Conservation (phyloP, 1,140 invertebrate genomes). For the Diploscapter pachys region DNA sequence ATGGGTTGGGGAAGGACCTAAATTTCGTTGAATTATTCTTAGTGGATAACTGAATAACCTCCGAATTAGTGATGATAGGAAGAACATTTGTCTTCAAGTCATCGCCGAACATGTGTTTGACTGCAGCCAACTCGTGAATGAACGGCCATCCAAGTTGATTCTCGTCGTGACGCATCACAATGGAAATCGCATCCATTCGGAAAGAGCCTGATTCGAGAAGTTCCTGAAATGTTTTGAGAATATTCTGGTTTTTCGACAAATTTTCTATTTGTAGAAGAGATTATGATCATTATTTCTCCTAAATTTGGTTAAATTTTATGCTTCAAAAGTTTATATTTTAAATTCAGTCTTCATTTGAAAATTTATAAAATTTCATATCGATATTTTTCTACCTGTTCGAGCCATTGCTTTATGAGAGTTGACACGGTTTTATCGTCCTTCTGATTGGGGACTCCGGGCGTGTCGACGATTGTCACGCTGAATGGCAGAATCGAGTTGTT, state of each 20-base stretch:
- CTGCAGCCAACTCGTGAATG: slow-evolving; percentile 33
- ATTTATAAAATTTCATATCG: neutral
- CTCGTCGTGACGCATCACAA: slow-evolving; percentile 33
- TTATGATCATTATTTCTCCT: too few relatives aligned
- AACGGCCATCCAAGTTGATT: slow-evolving; percentile 33
- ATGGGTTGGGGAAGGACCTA: slow-evolving; percentile 30
- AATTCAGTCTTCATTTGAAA: neutral
- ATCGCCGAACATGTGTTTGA: slow-evolving; percentile 38
- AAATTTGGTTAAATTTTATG: neutral
- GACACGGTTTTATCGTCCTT: slow-evolving; percentile 32
- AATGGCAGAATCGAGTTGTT: slow-evolving; percentile 36
- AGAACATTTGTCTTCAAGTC: slow-evolving; percentile 37
- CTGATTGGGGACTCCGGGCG: slow-evolving; percentile 27
- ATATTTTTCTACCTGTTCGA: slow-evolving; percentile 21
- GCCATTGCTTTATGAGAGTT: slow-evolving; percentile 30
- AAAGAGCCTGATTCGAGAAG: slow-evolving; percentile 26
- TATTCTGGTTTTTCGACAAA: neutral
- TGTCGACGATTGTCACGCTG: slow-evolving; percentile 33
- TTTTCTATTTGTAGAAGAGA: too few relatives aligned
- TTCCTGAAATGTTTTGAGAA: slow-evolving; percentile 8
- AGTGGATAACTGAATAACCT: neutral
- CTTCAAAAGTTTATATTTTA: neutral
- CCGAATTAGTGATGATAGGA: slow-evolving; percentile 32
- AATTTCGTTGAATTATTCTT: neutral
- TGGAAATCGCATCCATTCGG: slow-evolving; percentile 32